Evolutionary conservation across 92 coral and sea anemone genomes (phyloP).

Genomic region (Muricea muricata): DNA sequence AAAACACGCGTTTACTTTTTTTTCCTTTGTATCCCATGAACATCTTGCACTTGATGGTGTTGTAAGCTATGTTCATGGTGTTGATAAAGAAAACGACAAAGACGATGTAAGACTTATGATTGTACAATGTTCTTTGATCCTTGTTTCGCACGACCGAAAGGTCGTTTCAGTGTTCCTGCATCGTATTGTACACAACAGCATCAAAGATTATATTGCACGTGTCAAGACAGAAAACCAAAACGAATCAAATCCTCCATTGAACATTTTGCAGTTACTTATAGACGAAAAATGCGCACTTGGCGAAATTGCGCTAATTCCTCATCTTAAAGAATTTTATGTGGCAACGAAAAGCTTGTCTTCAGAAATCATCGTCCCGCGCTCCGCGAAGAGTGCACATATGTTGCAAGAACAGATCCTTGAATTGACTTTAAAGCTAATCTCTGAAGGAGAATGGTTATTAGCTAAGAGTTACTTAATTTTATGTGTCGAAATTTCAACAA

Average conservation of each 20-base stretch:
- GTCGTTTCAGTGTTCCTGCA: constrained; percentile 2
- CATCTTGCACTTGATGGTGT: constrained; percentile 25
- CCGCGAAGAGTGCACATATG: background rate
- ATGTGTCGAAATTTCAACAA: background rate
- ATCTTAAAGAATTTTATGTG: constrained; percentile 2
- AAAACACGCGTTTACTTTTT: background rate
- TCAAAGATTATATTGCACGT: background rate
- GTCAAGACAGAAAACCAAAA: background rate
- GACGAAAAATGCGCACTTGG: constrained; percentile 2
- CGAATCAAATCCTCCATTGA: background rate
- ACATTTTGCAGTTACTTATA: background rate
- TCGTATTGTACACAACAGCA: constrained; percentile 10
- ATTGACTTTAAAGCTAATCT: background rate
- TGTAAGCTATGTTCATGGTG: constrained; percentile 17
- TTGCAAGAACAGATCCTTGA: background rate
- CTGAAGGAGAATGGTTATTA: background rate
- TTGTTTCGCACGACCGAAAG: constrained; percentile 30
- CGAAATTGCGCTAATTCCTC: constrained; percentile 12
- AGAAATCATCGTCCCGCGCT: background rate
- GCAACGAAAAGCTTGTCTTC: background rate
- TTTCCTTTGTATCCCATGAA: constrained; percentile 25
- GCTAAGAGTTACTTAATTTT: background rate
- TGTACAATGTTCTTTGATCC: constrained; percentile 40
- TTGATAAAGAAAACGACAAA: constrained; percentile 14
- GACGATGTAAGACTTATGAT: constrained; percentile 33